Base-by-base conservation (phyloP, 1,140 invertebrate genomes). In the Hyles euphorbiae region DNA sequence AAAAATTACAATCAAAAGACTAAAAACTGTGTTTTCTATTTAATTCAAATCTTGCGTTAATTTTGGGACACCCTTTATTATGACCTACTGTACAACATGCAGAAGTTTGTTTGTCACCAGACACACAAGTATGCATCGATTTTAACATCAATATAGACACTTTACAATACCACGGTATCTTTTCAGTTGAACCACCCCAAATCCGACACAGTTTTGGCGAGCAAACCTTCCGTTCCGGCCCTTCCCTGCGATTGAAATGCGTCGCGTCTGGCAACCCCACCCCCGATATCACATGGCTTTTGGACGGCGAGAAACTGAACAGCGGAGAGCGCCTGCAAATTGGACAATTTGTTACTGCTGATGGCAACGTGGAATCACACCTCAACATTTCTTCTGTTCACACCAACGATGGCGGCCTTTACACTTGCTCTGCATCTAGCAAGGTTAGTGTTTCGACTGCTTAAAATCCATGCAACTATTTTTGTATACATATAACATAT, bases 251-350 rank as follows among this genome's bases (percentile, higher is more conserved):
- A 60, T 89, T 99, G 5, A 89, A 89, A 65, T 92, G 91, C 72
- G 80, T 91, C n/a, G 94, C 94, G 9, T 94, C 93, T 68, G 97
- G 97, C 51, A 98, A 98, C 86, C 98, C 98, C 7, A 95, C 96
- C 10, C 98, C 98, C 53, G 96, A 97, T 90, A 97, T 99, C 58
- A 94, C 94, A 3, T 99, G 98, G 98, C 94, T 95, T 84, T 90
- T 99, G 7, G 98, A 99, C 87, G 96, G 95, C 46, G 94, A 95
- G 72, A 93, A 95, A 59, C 88, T 97, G 34, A 92, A 93, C 45
- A 97, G 95, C 74, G 95, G 93, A 52, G 96, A 97, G 66, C 91
- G 86, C 0, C 74, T 89, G 10, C 93, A 95, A 89, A 94, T 98
- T 68, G 96, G 96, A 57, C 96, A 97, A 81, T 97, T 96, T 81